Percentiles rank a stretch among this genome's conserved stretches.
phyloP scores from a whole-genome alignment of 2,113 vertebrate species.

The Cyphotilapia sp. region DNA sequence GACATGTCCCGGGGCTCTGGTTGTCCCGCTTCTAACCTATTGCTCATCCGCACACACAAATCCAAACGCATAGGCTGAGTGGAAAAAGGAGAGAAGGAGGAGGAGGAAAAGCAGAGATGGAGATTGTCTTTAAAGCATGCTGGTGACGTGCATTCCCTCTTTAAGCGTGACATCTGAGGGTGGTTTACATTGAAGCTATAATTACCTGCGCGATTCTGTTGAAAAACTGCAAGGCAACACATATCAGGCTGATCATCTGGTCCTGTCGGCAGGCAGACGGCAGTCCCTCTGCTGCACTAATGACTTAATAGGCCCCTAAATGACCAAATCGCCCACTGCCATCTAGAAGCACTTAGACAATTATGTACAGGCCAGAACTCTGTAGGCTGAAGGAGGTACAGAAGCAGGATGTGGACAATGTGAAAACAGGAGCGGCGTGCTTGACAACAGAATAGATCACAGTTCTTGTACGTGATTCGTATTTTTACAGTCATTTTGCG shows the following conservation, averaged over 20 bases:
- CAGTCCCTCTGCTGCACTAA: slow-evolving; percentile 66
- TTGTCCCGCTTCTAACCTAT: slow-evolving; percentile 23
- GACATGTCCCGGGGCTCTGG: slow-evolving; percentile 22
- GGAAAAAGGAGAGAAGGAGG: slow-evolving; percentile 20
- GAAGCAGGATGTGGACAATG: not conserved
- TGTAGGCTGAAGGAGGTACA: slow-evolving; percentile 9
- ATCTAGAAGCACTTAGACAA: slow-evolving; percentile 75
- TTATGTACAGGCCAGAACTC: slow-evolving; percentile 63
- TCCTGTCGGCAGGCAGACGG: slow-evolving; percentile 47
- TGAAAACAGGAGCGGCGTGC: slow-evolving; percentile 8
- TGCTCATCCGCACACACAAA: slow-evolving; percentile 21
- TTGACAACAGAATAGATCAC: slow-evolving; percentile 6
- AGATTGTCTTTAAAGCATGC: slow-evolving; percentile 46
- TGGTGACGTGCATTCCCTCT: slow-evolving; percentile 24
- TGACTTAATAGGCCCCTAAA: slow-evolving; percentile 74
- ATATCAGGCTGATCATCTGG: slow-evolving; percentile 61
- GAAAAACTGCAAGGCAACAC: slow-evolving; percentile 52
- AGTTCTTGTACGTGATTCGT: not conserved
- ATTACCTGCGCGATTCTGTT: slow-evolving; percentile 61
- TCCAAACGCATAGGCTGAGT: not conserved
- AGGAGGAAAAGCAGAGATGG: not conserved
- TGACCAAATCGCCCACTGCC: slow-evolving; percentile 74
- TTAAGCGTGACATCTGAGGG: slow-evolving; percentile 53
- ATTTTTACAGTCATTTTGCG: not conserved
- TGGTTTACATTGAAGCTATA: slow-evolving; percentile 56